Conservation (phyloP, 2,888 invertebrate genomes). For the Philopedon plagiatum region DNA sequence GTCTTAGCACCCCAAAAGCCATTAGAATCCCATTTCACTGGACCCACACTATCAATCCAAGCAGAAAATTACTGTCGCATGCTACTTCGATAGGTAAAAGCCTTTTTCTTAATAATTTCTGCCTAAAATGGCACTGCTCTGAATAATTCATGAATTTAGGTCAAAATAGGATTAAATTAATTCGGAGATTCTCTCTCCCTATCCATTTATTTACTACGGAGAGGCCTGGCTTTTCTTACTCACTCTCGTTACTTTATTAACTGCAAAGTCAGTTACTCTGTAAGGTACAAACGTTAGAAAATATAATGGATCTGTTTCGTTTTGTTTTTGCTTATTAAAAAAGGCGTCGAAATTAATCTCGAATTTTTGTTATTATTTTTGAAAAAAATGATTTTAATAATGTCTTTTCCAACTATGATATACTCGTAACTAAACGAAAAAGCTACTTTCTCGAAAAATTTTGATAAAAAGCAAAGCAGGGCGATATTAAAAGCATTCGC, state of each 20-base stretch:
- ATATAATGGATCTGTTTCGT: too few relatives aligned
- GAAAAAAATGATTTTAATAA: too few relatives aligned
- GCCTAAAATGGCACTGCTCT: slow-evolving; percentile 22
- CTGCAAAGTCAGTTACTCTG: neutral
- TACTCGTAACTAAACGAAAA: too few relatives aligned
- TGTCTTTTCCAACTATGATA: too few relatives aligned
- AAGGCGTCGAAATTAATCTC: too few relatives aligned
- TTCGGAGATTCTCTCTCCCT: slow-evolving; percentile 16
- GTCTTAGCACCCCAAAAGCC: slow-evolving; percentile 30
- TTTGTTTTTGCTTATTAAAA: too few relatives aligned
- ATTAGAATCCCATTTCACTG: slow-evolving; percentile 39
- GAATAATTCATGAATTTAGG: slow-evolving; percentile 39
- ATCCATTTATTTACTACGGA: slow-evolving; percentile 18
- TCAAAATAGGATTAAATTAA: slow-evolving; percentile 37
- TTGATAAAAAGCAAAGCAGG: too few relatives aligned
- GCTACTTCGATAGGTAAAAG: slow-evolving; percentile 18
- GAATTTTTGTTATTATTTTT: too few relatives aligned
- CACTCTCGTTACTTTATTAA: slow-evolving; percentile 23
- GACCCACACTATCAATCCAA: slow-evolving; percentile 39
- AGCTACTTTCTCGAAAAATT: too few relatives aligned
- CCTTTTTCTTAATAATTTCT: slow-evolving; percentile 35
- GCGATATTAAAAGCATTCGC: slow-evolving; percentile 2
- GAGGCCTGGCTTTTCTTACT: neutral
- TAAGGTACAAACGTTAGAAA: too few relatives aligned
- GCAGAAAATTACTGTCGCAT: slow-evolving; percentile 41